Evolutionary conservation across 2,888 invertebrate genomes (phyloP), one percentile per base, ranked within the genome.

Genomic region (Drosophila nigricruria): DNA sequence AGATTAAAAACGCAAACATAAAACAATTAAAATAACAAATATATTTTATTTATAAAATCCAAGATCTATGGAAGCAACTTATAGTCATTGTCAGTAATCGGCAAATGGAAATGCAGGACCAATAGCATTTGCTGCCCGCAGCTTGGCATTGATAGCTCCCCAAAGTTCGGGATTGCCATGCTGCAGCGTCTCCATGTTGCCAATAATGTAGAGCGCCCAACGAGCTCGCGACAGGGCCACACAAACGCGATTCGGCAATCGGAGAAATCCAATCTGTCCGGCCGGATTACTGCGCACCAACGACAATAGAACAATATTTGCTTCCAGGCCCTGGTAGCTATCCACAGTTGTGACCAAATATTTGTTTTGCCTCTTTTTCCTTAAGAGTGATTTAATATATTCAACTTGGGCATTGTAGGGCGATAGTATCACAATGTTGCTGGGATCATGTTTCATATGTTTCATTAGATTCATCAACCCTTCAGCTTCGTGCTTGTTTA

Each of bases 261-360:
- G 92, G 10, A 97, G 92, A 91, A 96, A 97, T 0, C 97, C 97
- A 73, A 96, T 95, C 65, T 94, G 94, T 53, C 94, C 94, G 14
- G 94, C 94, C 47, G 92, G 91, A 92, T 96, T 97, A 89, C 95
- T 97, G 88, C 97, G 94, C 0, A 97, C 97, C 16, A 97, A 92
- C 0, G 97, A 97, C 69, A 97, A 92, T 76, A 97, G 94, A 58
- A 97, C 95, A 84, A 97, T 96, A 89, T 95, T 95, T 88, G 95
- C 95, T 93, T 97, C 97, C 88, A 96, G 95, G 0, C 97, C 97
- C 93, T 97, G 97, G 86, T 95, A 97, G 90, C 96, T 96, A 91
- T 97, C 97, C 1, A 97, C 95, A 0, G 95, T 95, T 0, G 95
- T 94, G 23, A 96, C 94, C 30, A 27, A 20, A 32, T 49, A 49